A percentile compares a stretch with the other conserved stretches of the same genome.
Conservation (phyloP, 2,888 invertebrate species). For the Pseudococcus longispinus region DNA sequence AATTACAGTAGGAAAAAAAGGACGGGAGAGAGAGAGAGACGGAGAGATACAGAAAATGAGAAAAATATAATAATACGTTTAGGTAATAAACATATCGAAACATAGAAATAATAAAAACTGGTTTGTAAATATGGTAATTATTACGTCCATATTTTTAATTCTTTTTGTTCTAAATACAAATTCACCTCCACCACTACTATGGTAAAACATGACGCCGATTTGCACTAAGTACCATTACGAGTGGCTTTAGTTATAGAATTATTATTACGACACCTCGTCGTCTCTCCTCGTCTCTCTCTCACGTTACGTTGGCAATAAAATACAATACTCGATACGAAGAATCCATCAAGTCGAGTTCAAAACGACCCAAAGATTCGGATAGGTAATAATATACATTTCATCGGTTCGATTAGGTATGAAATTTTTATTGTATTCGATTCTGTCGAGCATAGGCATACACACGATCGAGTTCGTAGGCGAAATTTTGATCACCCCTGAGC, state of each 20-base stretch:
- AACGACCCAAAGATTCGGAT: neutral
- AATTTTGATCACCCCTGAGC: slow-evolving; percentile 23
- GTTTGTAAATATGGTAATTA: slow-evolving; percentile 45
- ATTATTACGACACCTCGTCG: neutral
- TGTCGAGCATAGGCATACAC: no score
- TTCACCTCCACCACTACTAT: neutral
- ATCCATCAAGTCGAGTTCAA: neutral
- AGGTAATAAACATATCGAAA: slow-evolving; percentile 44
- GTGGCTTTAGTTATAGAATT: neutral
- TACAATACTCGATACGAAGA: neutral
- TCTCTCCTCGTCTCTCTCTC: neutral
- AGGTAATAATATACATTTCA: neutral
- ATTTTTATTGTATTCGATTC: neutral
- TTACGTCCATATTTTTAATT: slow-evolving; percentile 44
- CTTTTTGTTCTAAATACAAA: slow-evolving; percentile 45
- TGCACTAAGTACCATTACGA: neutral
- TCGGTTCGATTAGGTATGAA: neutral
- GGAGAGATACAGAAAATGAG: neutral
- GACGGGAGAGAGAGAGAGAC: neutral
- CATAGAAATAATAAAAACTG: slow-evolving; percentile 43
- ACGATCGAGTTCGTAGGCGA: neutral
- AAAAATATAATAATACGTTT: slow-evolving; percentile 42
- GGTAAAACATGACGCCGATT: neutral
- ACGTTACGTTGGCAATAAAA: neutral
- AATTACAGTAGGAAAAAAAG: neutral